phyloP scores from a whole-genome alignment of 2,888 invertebrate genomes.

The Sesamia inferens region DNA sequence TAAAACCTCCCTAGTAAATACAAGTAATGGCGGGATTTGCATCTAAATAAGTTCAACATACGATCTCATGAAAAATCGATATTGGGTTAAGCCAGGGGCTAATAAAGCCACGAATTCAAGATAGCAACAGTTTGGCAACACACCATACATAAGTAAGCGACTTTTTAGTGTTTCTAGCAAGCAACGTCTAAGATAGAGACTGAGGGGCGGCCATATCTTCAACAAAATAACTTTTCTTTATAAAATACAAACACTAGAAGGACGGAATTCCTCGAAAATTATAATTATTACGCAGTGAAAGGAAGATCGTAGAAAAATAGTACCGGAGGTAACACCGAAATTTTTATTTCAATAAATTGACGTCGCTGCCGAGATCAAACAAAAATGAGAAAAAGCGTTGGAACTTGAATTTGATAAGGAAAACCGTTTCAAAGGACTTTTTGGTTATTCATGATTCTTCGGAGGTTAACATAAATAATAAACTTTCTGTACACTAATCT shows the following conservation, averaged over 20 bases:
- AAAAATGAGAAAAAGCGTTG: slow-evolving; percentile 41
- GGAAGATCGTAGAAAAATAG: slow-evolving; percentile 54
- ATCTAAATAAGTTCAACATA: slow-evolving; percentile 37
- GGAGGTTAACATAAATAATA: slow-evolving; percentile 39
- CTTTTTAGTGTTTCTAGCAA: slow-evolving; percentile 65
- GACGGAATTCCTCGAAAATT: slow-evolving; percentile 63
- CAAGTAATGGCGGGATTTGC: slow-evolving; percentile 47
- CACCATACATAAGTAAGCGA: slow-evolving; percentile 67
- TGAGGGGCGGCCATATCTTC: slow-evolving; percentile 64
- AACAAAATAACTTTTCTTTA: slow-evolving; percentile 68
- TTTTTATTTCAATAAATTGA: slow-evolving; percentile 50
- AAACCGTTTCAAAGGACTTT: slow-evolving; percentile 47
- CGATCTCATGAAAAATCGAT: slow-evolving; percentile 43
- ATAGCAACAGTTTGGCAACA: slow-evolving; percentile 48
- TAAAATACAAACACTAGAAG: slow-evolving; percentile 70
- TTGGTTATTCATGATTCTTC: slow-evolving; percentile 51
- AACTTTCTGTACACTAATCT: slow-evolving; percentile 32
- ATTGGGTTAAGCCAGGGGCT: slow-evolving; percentile 26
- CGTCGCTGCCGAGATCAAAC: slow-evolving; percentile 55
- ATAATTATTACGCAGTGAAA: slow-evolving; percentile 66
- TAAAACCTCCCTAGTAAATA: slow-evolving; percentile 28
- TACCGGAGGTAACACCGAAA: slow-evolving; percentile 38
- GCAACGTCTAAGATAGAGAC: slow-evolving; percentile 55
- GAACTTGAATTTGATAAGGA: slow-evolving; percentile 42
- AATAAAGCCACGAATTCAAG: slow-evolving; percentile 55